Evolutionary conservation across 1,140 invertebrate species (phyloP).

Genomic region (Lepidurus arcticus): DNA sequence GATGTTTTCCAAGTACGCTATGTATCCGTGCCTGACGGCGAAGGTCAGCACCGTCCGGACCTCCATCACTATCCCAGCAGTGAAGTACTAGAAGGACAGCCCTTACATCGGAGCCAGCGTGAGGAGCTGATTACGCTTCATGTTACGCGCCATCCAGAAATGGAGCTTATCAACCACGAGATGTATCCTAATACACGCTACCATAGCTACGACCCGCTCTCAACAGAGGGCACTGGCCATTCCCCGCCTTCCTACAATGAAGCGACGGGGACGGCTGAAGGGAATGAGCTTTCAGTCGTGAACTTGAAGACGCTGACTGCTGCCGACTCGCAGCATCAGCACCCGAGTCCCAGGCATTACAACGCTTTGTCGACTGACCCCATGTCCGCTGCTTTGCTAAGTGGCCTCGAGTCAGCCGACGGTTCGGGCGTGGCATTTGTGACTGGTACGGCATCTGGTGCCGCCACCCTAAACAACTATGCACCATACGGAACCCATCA

Average conservation of each 20-base stretch:
- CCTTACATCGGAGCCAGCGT: neutral
- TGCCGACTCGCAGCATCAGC: neutral
- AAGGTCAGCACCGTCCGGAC: neutral
- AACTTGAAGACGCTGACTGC: neutral
- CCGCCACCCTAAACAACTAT: neutral
- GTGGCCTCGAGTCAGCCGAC: neutral
- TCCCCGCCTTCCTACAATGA: neutral
- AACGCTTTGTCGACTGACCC: neutral
- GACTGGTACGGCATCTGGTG: neutral
- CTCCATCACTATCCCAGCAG: neutral
- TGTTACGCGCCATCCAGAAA: neutral
- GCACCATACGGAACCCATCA: neutral
- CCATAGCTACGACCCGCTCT: neutral
- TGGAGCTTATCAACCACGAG: neutral
- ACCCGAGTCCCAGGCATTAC: neutral
- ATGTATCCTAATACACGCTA: neutral
- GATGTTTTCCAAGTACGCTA: neutral
- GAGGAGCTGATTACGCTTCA: constrained; percentile 5
- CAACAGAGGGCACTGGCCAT: neutral
- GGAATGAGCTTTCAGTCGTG: neutral
- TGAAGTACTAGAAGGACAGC: neutral
- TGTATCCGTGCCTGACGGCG: neutral
- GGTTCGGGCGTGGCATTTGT: neutral
- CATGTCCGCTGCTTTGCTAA: neutral
- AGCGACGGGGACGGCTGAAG: neutral